phyloP scores from a whole-genome alignment of 2,113 vertebrate species.

The Atractosteus spatula region DNA sequence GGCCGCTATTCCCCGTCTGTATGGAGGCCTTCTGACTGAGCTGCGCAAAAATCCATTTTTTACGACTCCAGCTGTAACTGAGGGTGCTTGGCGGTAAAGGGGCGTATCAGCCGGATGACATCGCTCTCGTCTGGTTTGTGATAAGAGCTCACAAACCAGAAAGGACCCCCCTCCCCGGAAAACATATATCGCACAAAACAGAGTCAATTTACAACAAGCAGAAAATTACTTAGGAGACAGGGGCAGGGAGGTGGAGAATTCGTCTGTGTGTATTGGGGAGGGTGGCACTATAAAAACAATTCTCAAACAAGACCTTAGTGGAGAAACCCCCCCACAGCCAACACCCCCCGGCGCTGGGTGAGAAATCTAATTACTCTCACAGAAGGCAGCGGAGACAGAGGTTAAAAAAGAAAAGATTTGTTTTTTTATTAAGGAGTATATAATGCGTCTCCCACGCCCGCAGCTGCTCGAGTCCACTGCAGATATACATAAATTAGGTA shows the following conservation, averaged over 20 bases:
- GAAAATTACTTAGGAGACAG: no score
- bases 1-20: no score
- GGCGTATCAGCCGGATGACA: no score
- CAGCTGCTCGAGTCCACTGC: conserved; percentile 36
- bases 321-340: neutral
- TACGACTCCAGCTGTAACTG: no score
- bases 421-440: conserved; percentile 6
- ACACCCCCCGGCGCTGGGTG: conserved; percentile 16
- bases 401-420: conserved; percentile 34
- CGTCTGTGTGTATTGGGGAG: conserved; percentile 12
- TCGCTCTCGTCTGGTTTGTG: no score
- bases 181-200: no score
- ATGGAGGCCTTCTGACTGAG: no score
- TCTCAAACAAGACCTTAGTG: neutral
- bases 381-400: conserved; percentile 20
- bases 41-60: no score
- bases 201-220: no score
- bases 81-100: no score
- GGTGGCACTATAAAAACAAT: neutral
- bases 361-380: conserved; percentile 35
- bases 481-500: conserved; percentile 41
- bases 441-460: conserved; percentile 37
- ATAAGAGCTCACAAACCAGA: no score
- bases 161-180: no score
- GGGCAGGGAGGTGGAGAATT: neutral